Percentiles rank a stretch among this genome's conserved stretches.
Evolutionary conservation across 2,113 vertebrate species (phyloP).

Genomic region (Amphilophus citrinellus): DNA sequence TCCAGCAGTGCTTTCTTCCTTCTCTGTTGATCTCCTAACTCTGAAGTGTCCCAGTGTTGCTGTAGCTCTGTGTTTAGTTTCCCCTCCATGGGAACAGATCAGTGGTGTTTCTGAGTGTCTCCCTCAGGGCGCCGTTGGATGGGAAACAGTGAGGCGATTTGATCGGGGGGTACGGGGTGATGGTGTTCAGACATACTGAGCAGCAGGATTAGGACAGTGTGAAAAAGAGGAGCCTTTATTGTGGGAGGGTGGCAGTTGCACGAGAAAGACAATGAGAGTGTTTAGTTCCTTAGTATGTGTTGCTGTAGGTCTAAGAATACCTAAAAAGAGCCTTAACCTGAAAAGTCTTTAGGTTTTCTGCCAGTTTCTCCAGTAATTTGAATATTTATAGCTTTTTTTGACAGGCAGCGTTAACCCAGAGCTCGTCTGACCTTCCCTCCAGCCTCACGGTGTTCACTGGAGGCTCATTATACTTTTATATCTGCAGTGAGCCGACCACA

Average conservation of each 20-base stretch:
- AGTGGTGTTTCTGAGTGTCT: conserved; percentile 34
- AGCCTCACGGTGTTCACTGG: not conserved
- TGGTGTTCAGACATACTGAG: not conserved
- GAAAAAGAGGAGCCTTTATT: not conserved
- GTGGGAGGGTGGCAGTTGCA: not conserved
- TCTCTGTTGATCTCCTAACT: not conserved
- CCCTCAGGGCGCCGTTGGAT: not conserved
- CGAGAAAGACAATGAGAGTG: not conserved
- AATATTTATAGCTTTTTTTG: not conserved
- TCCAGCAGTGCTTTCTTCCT: not conserved
- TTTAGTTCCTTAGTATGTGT: not conserved
- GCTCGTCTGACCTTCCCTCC: not conserved
- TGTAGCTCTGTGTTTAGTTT: not conserved
- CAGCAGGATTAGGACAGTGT: not conserved
- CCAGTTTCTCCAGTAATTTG: not conserved
- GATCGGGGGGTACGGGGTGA: not conserved
- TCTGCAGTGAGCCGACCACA: not conserved
- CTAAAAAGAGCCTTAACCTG: not conserved
- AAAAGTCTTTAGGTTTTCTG: not conserved
- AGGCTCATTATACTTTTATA: not conserved
- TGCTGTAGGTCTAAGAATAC: conserved; percentile 20
- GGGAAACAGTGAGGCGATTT: not conserved
- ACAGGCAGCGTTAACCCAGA: not conserved
- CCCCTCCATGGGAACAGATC: conserved; percentile 35
- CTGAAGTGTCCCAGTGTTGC: not conserved